Conservation (phyloP, 30 jellyfish, hydroid and myxozoan genomes). For the Cassiopea andromeda region DNA sequence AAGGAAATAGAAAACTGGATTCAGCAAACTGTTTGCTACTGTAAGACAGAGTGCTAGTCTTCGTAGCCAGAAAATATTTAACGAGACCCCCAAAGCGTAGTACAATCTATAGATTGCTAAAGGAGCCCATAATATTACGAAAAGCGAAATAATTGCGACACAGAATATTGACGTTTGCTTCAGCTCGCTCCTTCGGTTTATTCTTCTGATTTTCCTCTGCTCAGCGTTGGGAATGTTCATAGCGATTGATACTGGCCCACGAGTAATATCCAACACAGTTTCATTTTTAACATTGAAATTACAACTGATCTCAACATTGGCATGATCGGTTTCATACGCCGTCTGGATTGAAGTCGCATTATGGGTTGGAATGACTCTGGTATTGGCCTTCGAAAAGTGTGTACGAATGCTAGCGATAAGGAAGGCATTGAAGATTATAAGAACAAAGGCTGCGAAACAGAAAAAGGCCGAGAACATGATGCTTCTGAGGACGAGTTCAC, state of each 20-base stretch:
- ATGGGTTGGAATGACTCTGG: neutral
- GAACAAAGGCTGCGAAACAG: slow-evolving; percentile 23
- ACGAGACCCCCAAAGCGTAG: slow-evolving; percentile 29
- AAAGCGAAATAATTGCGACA: slow-evolving; percentile 27
- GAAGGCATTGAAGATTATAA: slow-evolving; percentile 15
- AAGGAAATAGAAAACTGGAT: slow-evolving; percentile 54
- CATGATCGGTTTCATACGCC: neutral
- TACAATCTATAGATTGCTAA: slow-evolving; percentile 39
- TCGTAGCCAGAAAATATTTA: slow-evolving; percentile 57
- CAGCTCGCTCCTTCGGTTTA: slow-evolving; percentile 21
- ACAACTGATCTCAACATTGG: neutral
- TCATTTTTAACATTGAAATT: neutral
- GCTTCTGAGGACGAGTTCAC: slow-evolving; percentile 52
- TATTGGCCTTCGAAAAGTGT: slow-evolving; percentile 20
- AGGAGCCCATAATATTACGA: slow-evolving; percentile 52
- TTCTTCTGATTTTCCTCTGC: neutral
- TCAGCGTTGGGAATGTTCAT: neutral
- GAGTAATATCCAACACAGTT: neutral
- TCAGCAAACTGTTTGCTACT: slow-evolving; percentile 47
- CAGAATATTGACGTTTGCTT: slow-evolving; percentile 57
- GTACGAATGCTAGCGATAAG: slow-evolving; percentile 28
- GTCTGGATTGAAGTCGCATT: neutral
- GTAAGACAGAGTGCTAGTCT: slow-evolving; percentile 61
- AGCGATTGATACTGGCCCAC: neutral
- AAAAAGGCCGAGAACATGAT: slow-evolving; percentile 33